A percentile compares a stretch with the other conserved stretches of the same genome.
These are phyloP conservation scores for Aphodius sticticus DNA, from an alignment of 2,888 invertebrate genomes.

Conservation along the genomic window DNA sequence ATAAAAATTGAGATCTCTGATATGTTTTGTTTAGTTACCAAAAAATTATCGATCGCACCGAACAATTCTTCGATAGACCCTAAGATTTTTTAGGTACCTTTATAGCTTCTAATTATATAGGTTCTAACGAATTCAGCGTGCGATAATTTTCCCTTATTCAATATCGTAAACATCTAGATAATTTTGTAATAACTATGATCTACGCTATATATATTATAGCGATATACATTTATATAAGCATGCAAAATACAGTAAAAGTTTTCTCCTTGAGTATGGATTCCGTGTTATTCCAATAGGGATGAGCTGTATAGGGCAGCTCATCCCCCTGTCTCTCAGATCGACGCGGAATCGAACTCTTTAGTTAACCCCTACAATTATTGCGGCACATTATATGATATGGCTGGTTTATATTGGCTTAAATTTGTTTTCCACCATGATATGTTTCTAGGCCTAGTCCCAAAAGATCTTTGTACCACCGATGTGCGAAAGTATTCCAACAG, in stretches of 20 bases:
- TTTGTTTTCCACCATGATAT: conserved; percentile 54
- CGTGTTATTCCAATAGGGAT: conserved; percentile 9
- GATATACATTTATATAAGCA: conserved; percentile 22
- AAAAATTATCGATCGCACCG: not conserved
- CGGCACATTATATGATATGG: conserved; percentile 55
- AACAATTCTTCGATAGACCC: conserved; percentile 39
- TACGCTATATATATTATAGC: conserved; percentile 10
- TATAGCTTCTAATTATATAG: conserved; percentile 49
- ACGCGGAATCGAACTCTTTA: conserved; percentile 27
- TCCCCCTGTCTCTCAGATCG: conserved; percentile 39
- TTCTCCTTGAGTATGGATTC: conserved; percentile 5
- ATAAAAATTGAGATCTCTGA: conserved; percentile 16
- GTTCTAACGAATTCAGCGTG: conserved; percentile 8
- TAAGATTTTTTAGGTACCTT: conserved; percentile 52
- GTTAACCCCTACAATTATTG: conserved; percentile 48
- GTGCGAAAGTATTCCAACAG: conserved; percentile 26
- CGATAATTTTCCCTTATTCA: conserved; percentile 12
- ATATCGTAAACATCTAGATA: conserved; percentile 10
- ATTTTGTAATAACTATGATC: not conserved
- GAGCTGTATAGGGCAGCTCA: conserved; percentile 4
- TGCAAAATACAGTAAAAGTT: conserved; percentile 12
- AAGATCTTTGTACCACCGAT: conserved; percentile 40
- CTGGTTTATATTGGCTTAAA: conserved; percentile 37
- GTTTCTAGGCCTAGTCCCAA: conserved; percentile 54
- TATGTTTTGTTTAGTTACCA: conserved; percentile 14